Conservation (phyloP, 2,888 invertebrate genomes). For the Villa cingulata region DNA sequence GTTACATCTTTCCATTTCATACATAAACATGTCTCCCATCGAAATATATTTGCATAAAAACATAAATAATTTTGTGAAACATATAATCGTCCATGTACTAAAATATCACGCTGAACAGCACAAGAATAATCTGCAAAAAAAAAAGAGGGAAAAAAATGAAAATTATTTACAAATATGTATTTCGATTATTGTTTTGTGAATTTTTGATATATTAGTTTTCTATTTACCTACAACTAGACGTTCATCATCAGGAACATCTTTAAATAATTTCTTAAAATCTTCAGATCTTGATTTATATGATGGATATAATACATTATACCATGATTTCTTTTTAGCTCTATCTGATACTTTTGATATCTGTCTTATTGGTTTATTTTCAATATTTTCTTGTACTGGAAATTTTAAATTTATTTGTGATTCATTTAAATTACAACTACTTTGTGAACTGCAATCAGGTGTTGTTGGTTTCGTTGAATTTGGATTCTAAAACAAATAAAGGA, state of each 20-base stretch:
- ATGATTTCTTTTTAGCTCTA: slow-evolving; percentile 64
- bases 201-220: not conserved
- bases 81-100: slow-evolving; percentile 90
- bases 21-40: slow-evolving; percentile 83
- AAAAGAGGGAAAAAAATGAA: not conserved
- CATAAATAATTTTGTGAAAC: slow-evolving; percentile 90
- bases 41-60: slow-evolving; percentile 95
- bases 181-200: too few relatives aligned
- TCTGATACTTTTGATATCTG: slow-evolving; percentile 34
- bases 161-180: too few relatives aligned
- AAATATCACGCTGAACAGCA: slow-evolving; percentile 89
- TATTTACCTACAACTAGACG: slow-evolving; percentile 79
- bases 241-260: slow-evolving; percentile 81
- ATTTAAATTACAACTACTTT: slow-evolving; percentile 9
- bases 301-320: slow-evolving; percentile 77
- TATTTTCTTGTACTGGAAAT: slow-evolving; percentile 7
- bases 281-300: slow-evolving; percentile 88
- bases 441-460: not conserved
- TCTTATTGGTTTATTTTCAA: slow-evolving; percentile 23
- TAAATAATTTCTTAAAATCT: slow-evolving; percentile 85
- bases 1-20: slow-evolving; percentile 84
- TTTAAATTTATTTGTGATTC: not conserved
- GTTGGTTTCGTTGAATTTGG: too few relatives aligned
- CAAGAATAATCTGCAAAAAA: slow-evolving; percentile 78
- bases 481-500: too few relatives aligned